Base-by-base conservation (phyloP, 37 sponge, comb jelly and placozoan genomes). In the Beroe ovata region DNA sequence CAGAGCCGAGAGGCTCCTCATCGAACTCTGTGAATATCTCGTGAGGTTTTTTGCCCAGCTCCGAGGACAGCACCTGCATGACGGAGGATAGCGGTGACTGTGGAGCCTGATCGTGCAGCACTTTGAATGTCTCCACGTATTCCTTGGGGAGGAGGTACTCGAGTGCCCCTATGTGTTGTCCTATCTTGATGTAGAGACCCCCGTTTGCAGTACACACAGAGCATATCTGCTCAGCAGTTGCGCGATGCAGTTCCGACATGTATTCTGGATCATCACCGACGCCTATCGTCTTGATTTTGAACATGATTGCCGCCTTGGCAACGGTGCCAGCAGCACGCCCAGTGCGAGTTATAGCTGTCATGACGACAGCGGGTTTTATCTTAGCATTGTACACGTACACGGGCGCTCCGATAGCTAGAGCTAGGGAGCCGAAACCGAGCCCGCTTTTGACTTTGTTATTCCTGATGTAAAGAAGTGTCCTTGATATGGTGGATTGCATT, bases 161-260 rank as follows among this genome's bases (percentile, higher is more conserved):
- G 60, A 96, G 66, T 0, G 97, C 92, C 3, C 94, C 97, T 16
- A 96, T 88, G 88, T 94, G 94, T 89, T 96, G 97, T 0, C 97
- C 97, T 11, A 94, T 93, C 89, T 96, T 96, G 71, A 96, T 92
- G 71, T 92, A 96, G 47, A 94, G 88, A 0, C 95, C 97, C 20
- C 97, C 95, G 72, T 96, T 94, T 42, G 64, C 58, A 64, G 91
- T 90, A 60, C 97, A 96, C 89, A 94, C 91, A 1, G 62, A 58
- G 19, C 91, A 42, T 38, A 96, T 72, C 36, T 91, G 60, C 60
- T 90, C 90, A 8, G 97, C 97, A 14, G 97, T 92, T 16, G 93
- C 69, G 60, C 39, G 30, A 64, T 96, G 96, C 8, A 96, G 33
- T 92, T 94, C 19, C 11, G 54, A 47, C 54, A 47, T 47, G 54